Base-by-base conservation (phyloP, 2,797 vertebrate genomes). In the Hyperoplus lanceolatus region DNA sequence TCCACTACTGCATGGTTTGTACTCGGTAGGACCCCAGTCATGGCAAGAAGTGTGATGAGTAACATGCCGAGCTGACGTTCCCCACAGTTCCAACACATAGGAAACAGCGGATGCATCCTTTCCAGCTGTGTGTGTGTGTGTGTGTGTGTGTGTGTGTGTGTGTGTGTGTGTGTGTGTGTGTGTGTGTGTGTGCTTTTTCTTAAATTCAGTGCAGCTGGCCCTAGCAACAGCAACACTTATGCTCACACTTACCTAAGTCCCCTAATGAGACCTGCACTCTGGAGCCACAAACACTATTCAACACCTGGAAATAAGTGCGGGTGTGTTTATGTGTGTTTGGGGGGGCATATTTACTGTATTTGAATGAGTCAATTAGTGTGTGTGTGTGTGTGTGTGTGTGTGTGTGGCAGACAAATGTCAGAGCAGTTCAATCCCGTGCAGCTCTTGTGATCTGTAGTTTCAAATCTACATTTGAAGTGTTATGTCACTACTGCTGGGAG, bases 171-270 rank as follows among this genome's bases (percentile, higher is more conserved):
- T 38, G 21, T 57, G 12, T 13, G 54, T 14, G n/a, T 43, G 36
- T 55, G 42, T 62, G 42, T 70, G 18, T 49, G 16, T 62, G 38
- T 56, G 50, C 60, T n/a, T 41, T 38, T 46, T 18, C 63, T 73
- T 66, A 62, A 73, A 73, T 67, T 77, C 49, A 49, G 66, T 56
- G 41, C 77, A 92, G 80, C 79, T 91, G 83, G 80, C n/a, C 43
- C 45, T 18, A 72, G 68, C 70, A 88, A 50, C 77, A 74, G 80
- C 66, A 76, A 43, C 14, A 7, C 76, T 70, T 70, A 58, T 0
- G 0, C 50, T 92, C 84, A 91, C 91, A 92, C 90, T 92, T 92
- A 91, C 90, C 84, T 87, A 89, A 90, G 78, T 18, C 63, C 61
- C 77, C 84, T 90, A 90, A 91, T 87, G 88, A 93, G 84, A 83